Evolutionary conservation across 1,140 invertebrate species (phyloP).

Genomic region (Drosophila subpulchrella): DNA sequence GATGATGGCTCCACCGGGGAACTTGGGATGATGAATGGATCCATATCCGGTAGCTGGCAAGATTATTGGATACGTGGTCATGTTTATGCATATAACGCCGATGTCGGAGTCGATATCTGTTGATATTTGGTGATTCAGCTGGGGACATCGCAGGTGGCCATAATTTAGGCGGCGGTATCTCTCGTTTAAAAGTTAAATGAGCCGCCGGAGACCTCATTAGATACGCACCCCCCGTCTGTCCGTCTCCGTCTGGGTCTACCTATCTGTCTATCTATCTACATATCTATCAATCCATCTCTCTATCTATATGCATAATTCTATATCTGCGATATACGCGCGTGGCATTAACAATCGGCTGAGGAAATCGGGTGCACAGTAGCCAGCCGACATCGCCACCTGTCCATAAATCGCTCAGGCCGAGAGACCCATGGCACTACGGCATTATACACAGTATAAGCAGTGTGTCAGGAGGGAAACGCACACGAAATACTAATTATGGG

Average conservation of each 20-base stretch:
- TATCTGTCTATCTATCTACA: constrained; percentile 10
- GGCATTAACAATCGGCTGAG: constrained; percentile 43
- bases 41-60: constrained; percentile 64
- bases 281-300: constrained; percentile 9
- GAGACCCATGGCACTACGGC: constrained; percentile 18
- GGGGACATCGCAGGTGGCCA: constrained; percentile 60
- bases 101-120: too few relatives aligned
- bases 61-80: constrained; percentile 26
- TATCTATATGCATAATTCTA: constrained; percentile 2
- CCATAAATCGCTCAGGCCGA: constrained; percentile 66
- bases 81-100: constrained; percentile 28
- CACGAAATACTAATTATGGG: constrained; percentile 55
- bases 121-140: constrained; percentile 58
- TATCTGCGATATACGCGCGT: constrained; percentile 36
- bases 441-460: constrained; percentile 9
- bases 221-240: constrained; percentile 30
- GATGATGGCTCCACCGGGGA: constrained; percentile 24
- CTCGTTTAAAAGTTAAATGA: constrained; percentile 64
- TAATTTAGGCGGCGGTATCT: constrained; percentile 43
- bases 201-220: constrained; percentile 55
- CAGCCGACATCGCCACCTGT: constrained; percentile 54
- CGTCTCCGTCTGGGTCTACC: neutral
- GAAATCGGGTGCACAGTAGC: constrained; percentile 48
- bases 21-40: constrained; percentile 54
- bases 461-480: constrained; percentile 21